Evolutionary conservation across 2,113 vertebrate species (phyloP).

Genomic region (Siniperca chuatsi): DNA sequence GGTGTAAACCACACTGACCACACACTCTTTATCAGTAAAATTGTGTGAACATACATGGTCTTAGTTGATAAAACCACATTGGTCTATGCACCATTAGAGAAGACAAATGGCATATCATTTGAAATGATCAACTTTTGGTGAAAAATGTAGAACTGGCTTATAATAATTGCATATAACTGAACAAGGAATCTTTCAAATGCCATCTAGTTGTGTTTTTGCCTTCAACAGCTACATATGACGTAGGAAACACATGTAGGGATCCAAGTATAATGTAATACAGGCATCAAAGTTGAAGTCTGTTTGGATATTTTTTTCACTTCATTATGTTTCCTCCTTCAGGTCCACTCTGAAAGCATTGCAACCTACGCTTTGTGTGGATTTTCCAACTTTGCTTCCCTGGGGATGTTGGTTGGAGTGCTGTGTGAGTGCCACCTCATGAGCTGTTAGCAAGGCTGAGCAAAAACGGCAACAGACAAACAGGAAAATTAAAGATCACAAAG

Average conservation of each 20-base stretch:
- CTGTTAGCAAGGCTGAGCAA: background rate
- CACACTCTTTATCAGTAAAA: too few relatives aligned
- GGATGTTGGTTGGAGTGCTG: constrained; percentile 86
- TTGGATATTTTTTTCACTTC: background rate
- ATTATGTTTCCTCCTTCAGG: constrained; percentile 73
- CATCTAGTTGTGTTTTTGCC: background rate
- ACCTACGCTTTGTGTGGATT: constrained; percentile 94
- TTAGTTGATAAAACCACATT: too few relatives aligned
- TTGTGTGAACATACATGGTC: too few relatives aligned
- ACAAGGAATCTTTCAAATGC: background rate
- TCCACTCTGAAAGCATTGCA: constrained; percentile 91
- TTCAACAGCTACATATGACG: background rate
- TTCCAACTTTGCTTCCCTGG: constrained; percentile 90
- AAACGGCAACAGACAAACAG: background rate
- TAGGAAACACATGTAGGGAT: background rate
- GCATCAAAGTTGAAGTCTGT: background rate
- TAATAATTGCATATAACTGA: background rate
- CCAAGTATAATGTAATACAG: background rate
- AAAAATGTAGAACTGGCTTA: background rate
- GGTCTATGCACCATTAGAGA: background rate
- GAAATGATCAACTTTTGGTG: background rate
- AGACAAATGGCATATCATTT: background rate
- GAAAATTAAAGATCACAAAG: background rate
- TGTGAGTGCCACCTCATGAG: constrained; percentile 81
- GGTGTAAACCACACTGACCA: background rate